phyloP scores from a whole-genome alignment of 2,113 vertebrate species.

The Sphyrna mokarran region DNA sequence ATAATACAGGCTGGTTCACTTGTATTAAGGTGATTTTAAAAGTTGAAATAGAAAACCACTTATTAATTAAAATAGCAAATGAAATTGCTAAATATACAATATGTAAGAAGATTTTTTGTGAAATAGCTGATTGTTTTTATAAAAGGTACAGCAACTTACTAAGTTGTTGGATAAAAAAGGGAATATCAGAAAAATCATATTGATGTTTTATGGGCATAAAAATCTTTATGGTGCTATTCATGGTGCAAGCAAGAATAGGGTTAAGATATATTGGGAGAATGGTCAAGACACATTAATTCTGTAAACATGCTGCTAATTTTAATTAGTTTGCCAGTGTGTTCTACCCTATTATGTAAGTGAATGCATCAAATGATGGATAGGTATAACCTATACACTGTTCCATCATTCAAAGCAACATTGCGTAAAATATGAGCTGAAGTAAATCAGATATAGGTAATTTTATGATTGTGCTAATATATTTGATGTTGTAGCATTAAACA shows the following conservation, averaged over 20 bases:
- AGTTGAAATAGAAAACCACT: not conserved
- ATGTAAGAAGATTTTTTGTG: not conserved
- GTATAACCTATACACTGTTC: not conserved
- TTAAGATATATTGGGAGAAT: not conserved
- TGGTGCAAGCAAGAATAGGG: not conserved
- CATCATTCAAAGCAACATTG: not conserved
- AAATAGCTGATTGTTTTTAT: not conserved
- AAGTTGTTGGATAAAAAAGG: not conserved
- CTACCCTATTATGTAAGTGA: not conserved
- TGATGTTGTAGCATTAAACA: not conserved
- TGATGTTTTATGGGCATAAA: not conserved
- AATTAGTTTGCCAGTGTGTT: not conserved
- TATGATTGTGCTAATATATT: not conserved
- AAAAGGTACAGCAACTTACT: not conserved
- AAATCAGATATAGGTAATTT: not conserved
- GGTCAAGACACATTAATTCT: not conserved
- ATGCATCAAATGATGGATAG: not conserved
- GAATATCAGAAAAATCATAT: not conserved
- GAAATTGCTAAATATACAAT: not conserved
- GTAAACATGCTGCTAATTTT: constrained; percentile 7
- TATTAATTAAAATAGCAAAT: constrained; percentile 30
- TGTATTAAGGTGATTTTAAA: not conserved
- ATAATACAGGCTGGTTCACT: not conserved
- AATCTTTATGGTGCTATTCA: not conserved
- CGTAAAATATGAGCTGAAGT: not conserved